These are phyloP conservation scores for Drosophila melanica DNA, from an alignment of 1,140 invertebrate species.

Conservation along the genomic window DNA sequence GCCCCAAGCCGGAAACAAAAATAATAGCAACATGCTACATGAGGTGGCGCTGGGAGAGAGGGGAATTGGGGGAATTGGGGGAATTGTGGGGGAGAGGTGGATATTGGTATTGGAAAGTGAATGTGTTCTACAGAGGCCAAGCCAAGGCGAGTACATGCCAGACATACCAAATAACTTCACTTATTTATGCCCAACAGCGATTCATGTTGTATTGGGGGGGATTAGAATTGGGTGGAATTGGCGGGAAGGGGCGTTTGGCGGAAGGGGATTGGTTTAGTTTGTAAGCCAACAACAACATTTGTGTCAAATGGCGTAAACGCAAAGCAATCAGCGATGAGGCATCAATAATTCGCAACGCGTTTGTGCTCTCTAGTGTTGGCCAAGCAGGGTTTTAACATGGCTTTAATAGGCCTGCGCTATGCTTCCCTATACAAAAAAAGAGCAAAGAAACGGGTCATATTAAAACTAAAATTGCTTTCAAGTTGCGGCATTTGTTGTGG, in stretches of 20 bases:
- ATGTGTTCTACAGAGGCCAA: conserved; percentile 8
- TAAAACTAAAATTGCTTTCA: conserved; percentile 72
- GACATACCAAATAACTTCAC: conserved; percentile 79
- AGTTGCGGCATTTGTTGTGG: conserved; percentile 38
- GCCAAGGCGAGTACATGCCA: conserved; percentile 58
- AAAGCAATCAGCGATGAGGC: conserved; percentile 78
- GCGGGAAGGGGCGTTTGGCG: background rate
- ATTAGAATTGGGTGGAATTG: conserved; percentile 7
- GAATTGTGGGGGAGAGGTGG: conserved; percentile 5
- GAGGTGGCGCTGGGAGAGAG: background rate
- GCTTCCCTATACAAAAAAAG: background rate
- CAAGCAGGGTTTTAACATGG: background rate
- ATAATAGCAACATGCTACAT: conserved; percentile 50
- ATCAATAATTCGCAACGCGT: conserved; percentile 78
- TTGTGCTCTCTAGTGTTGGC: conserved; percentile 25
- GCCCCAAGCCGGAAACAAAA: conserved; percentile 29
- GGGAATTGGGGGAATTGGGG: background rate
- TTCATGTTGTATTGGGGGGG: conserved; percentile 19
- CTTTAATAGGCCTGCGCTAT: background rate
- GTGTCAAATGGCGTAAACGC: conserved; percentile 75
- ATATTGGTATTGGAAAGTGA: background rate
- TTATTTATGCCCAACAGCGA: conserved; percentile 57
- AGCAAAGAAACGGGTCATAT: conserved; percentile 48
- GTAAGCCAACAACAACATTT: conserved; percentile 43
- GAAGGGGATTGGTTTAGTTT: conserved; percentile 1